These are phyloP conservation scores for Aeoliscus strigatus DNA, from an alignment of 2,797 vertebrate genomes.

Conservation along the genomic window DNA sequence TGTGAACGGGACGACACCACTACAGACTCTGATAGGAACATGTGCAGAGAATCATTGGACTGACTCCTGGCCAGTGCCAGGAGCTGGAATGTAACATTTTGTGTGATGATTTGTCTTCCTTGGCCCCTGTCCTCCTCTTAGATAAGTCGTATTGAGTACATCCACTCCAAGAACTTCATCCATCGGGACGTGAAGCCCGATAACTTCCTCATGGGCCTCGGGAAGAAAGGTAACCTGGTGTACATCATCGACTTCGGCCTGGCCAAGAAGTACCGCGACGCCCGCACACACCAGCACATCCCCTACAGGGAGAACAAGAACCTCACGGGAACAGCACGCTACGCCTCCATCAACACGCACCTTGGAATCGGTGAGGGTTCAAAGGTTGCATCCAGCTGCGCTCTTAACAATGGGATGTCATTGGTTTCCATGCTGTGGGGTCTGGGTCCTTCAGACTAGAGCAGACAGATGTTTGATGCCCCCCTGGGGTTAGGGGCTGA, in stretches of 20 bases:
- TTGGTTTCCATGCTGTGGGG: too few species aligned
- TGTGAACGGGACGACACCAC: too few species aligned
- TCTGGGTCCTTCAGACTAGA: too few species aligned
- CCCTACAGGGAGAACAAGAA: constrained; percentile 99
- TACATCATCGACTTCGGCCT: constrained; percentile 98
- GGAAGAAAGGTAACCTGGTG: constrained; percentile 95
- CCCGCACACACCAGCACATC: constrained; percentile 96
- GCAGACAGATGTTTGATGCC: too few species aligned
- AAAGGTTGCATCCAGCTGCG: too few species aligned
- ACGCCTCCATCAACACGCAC: constrained; percentile 96
- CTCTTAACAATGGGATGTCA: too few species aligned
- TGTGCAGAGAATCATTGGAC: too few species aligned
- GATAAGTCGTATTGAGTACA: constrained; percentile 97
- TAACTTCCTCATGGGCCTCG: constrained; percentile 96
- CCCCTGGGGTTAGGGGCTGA: too few species aligned
- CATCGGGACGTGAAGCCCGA: constrained; percentile 95
- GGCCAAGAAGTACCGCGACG: constrained; percentile 95
- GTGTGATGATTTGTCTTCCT: constrained; percentile 2
- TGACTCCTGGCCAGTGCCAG: too few species aligned
- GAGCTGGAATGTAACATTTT: too few species aligned
- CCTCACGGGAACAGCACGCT: constrained; percentile 92
- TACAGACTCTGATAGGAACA: too few species aligned
- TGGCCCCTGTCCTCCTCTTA: constrained; percentile 54
- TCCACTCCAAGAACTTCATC: constrained; percentile 98
- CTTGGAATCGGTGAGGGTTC: constrained; percentile 92